Base-by-base conservation (phyloP, 2,797 vertebrate species). In the Ceryle rudis region DNA sequence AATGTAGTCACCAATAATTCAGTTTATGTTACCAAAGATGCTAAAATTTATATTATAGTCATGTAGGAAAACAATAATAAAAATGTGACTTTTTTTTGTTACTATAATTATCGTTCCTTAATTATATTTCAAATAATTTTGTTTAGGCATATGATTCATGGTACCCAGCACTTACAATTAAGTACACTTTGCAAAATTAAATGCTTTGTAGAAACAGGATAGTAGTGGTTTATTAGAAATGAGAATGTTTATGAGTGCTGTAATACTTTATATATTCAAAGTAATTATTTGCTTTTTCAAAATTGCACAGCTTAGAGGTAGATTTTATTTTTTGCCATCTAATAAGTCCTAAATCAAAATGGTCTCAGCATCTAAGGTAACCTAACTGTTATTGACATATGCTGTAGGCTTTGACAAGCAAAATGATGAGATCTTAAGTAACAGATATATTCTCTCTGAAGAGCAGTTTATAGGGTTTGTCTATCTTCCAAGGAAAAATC, bases 381-480 rank as follows among this genome's bases (percentile, higher is more conserved):
- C 21, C 55, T 73, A 77, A 94, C 61, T 1, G 3, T 51, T 96
- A 87, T 93, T 87, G 95, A 72, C 78, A 73, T 85, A 86, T 74
- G 33, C 54, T 89, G 47, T 13, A 8, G 28, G 29, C 41, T 83
- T 83, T 91, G 87, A 96, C 46, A 74, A 92, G 55, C 42, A 55
- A 96, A 95, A 96, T 92, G 25, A 94, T 85, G 57, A 95, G 47
- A 81, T 93, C 78, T 89, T 81, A 95, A 91, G 44, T 92, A 97
- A 91, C 31, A 93, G 55, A 74, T 62, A 84, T 29, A 78, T 78
- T 92, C 14, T 91, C 64, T 93, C 78, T 86, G 84, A 95, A 92
- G 94, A 90, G 49, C 21, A 61, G 73, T 91, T 96, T 90, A 80
- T 86, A 47, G 2, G 11, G 64, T n/a, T 91, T 96, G 91, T 81